phyloP scores from a whole-genome alignment of 1,140 invertebrate genomes.

The Ceratosolen fusciceps region DNA sequence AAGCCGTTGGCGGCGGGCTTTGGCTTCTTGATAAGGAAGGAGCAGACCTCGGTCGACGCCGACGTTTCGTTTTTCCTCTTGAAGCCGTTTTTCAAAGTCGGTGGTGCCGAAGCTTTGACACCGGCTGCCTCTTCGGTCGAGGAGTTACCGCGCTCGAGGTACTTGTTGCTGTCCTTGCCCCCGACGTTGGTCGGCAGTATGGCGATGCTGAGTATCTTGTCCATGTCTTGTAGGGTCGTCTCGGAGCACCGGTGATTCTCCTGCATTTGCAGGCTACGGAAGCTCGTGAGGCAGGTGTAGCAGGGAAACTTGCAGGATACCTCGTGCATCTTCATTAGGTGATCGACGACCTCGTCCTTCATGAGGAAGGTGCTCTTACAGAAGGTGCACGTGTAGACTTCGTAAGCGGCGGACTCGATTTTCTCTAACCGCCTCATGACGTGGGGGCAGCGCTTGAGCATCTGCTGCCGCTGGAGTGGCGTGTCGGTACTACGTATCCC shows the following conservation, averaged over 20 bases:
- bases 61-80: conserved; percentile 14
- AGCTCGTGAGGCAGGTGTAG: conserved; percentile 37
- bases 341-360: conserved; percentile 47
- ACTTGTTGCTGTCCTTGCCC: conserved; percentile 23
- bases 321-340: conserved; percentile 45
- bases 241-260: conserved; percentile 44
- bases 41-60: neutral
- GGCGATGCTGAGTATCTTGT: conserved; percentile 40
- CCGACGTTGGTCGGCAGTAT: conserved; percentile 34
- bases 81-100: conserved; percentile 12
- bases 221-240: conserved; percentile 22
- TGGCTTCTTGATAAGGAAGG: neutral
- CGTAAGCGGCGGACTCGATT: conserved; percentile 42
- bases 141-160: conserved; percentile 29
- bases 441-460: conserved; percentile 44
- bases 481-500: conserved; percentile 33
- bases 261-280: conserved; percentile 37
- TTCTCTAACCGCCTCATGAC: conserved; percentile 45
- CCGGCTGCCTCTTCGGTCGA: conserved; percentile 24
- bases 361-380: conserved; percentile 47
- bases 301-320: conserved; percentile 46
- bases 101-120: neutral
- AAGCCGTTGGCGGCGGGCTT: neutral
- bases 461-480: conserved; percentile 30
- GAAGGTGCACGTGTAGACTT: conserved; percentile 43